These are phyloP conservation scores for Gymnoscopelus microlampas DNA, from an alignment of 2,797 vertebrate genomes.

Conservation along the genomic window DNA sequence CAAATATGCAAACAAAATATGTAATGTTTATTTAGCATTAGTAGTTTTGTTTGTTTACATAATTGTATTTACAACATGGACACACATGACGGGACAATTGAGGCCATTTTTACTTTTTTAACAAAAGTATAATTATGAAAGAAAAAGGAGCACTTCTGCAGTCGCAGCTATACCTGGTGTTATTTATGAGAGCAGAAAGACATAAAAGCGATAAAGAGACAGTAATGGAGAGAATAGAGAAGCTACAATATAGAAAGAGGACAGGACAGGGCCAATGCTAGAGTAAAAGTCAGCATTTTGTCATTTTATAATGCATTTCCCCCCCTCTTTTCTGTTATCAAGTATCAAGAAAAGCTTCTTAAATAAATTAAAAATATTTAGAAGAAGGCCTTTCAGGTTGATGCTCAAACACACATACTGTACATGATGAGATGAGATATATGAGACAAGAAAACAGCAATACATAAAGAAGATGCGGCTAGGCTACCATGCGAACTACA, in stretches of 20 bases:
- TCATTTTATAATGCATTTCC: too few relatives aligned
- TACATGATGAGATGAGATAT: conserved; percentile 24
- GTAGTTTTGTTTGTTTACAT: conserved; percentile 78
- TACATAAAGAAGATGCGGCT: neutral
- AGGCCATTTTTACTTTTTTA: conserved; percentile 48
- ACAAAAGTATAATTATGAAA: conserved; percentile 60
- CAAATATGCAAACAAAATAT: conserved; percentile 81
- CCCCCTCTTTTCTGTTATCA: too few relatives aligned
- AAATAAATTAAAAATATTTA: too few relatives aligned
- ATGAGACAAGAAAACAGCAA: conserved; percentile 13
- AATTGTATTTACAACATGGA: conserved; percentile 81
- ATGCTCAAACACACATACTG: conserved; percentile 36
- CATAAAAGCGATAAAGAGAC: neutral
- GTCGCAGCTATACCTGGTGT: neutral
- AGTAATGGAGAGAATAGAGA: too few relatives aligned
- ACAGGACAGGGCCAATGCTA: neutral
- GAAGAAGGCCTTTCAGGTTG: conserved; percentile 7
- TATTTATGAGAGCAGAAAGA: conserved; percentile 20
- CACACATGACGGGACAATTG: conserved; percentile 64
- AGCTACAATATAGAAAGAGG: neutral
- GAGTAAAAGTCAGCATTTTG: too few relatives aligned
- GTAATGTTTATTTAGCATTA: conserved; percentile 84
- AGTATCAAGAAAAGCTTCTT: too few relatives aligned
- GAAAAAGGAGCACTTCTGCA: conserved; percentile 9
- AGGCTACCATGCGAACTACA: conserved; percentile 18